phyloP scores from a whole-genome alignment of 2,888 invertebrate genomes.

The Eilema caniola region DNA sequence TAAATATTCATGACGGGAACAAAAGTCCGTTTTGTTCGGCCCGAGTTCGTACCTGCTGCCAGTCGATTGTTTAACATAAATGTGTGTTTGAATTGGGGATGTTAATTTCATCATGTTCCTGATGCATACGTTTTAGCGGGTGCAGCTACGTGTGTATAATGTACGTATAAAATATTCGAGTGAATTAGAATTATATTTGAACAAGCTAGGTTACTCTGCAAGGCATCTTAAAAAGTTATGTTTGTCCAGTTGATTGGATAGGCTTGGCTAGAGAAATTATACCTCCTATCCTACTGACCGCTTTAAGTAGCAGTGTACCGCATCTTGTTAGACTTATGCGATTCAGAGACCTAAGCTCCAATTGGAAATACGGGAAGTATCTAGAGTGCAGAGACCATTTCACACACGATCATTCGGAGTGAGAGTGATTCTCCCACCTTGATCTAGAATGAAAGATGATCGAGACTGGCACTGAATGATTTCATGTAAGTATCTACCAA shows the following conservation, averaged over 20 bases:
- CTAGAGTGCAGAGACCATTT: too few species aligned
- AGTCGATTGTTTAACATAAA: constrained; percentile 25
- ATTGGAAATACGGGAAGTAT: too few species aligned
- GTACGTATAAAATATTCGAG: background rate
- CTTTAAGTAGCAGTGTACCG: too few species aligned
- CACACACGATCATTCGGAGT: too few species aligned
- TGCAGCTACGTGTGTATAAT: background rate
- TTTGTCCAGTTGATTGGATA: too few species aligned
- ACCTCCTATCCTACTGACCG: too few species aligned
- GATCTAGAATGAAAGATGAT: background rate
- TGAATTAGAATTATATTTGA: background rate
- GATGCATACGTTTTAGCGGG: background rate
- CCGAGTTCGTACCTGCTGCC: constrained; percentile 47
- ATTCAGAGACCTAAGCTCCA: too few species aligned
- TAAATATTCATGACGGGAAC: constrained; percentile 59
- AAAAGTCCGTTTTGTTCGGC: constrained; percentile 46
- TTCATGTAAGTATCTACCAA: background rate
- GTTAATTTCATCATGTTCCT: constrained; percentile 19
- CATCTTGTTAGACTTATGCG: too few species aligned
- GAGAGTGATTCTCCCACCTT: background rate
- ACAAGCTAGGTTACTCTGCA: background rate
- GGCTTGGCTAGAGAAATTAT: too few species aligned
- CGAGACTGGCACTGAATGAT: background rate
- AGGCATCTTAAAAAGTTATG: background rate
- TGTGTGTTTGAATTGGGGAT: constrained; percentile 18